phyloP scores from a whole-genome alignment of 2,888 invertebrate genomes.

The Osmoderma eremita region DNA sequence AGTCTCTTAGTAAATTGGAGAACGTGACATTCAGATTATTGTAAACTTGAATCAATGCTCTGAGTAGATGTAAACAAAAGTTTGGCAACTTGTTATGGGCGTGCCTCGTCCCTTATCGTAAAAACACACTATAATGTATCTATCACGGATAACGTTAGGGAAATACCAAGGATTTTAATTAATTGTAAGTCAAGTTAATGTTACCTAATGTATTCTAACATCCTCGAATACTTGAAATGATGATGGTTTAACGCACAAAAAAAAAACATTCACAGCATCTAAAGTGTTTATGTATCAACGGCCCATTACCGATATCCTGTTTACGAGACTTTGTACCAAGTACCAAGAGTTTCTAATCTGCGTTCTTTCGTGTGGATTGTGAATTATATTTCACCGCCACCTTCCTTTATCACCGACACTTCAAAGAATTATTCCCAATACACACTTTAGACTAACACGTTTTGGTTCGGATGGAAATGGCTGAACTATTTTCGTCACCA shows the following conservation, averaged over 20 bases:
- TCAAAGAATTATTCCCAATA: constrained; percentile 27
- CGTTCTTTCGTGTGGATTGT: constrained; percentile 22
- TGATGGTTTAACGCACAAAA: constrained; percentile 21
- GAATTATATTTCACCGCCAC: constrained; percentile 26
- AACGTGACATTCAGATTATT: too few relatives aligned
- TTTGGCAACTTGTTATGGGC: too few relatives aligned
- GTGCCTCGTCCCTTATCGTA: too few relatives aligned
- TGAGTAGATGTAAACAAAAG: too few relatives aligned
- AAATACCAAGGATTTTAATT: too few relatives aligned
- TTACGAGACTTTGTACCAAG: neutral
- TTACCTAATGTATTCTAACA: too few relatives aligned
- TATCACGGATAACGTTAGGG: too few relatives aligned
- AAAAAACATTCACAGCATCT: constrained; percentile 15
- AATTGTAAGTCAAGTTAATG: too few relatives aligned
- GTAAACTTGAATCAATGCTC: too few relatives aligned
- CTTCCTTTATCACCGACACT: constrained; percentile 28
- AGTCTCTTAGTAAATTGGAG: too few relatives aligned
- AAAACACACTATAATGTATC: too few relatives aligned
- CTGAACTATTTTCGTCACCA: constrained; percentile 22
- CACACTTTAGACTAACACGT: neutral
- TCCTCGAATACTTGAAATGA: constrained; percentile 2
- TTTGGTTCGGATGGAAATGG: constrained; percentile 14
- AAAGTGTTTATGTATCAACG: constrained; percentile 13
- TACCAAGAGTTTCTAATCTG: constrained; percentile 5
- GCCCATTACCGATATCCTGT: constrained; percentile 33